Base-by-base conservation (phyloP, 2,888 invertebrate genomes). In the Pachycephus smyrnensis region DNA sequence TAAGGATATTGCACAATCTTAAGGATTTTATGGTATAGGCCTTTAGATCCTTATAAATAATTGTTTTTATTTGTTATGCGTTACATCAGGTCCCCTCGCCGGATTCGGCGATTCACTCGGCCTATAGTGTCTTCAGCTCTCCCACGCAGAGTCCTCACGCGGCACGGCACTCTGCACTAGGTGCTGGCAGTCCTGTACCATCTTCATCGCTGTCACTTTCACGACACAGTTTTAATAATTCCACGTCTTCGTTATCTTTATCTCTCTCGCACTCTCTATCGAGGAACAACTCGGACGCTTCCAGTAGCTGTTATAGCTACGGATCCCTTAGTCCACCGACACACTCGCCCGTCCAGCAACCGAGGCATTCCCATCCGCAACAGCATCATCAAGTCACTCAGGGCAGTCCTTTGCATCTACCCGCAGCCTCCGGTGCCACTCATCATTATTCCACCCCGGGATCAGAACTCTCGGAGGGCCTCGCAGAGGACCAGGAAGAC, bases 211-310 rank as follows among this genome's bases (percentile, higher is more conserved):
- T 90, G 15, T 91, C 91, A 15, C 83, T 91, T 9, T 91, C 91
- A 1, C 88, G 91, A 55, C 91, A 91, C 80, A 91, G 91, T 80
- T 91, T 91, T 85, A 91, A 91, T 84, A 91, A 91, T 81, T 91
- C 91, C 12, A 91, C 90, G 0, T 92, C 92, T 2, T 92, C 92
- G 12, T 88, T 93, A 80, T 92, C 92, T 31, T 88, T 92, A n/a
- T 92, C 92, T 1, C 94, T 96, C 86, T 97, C 97, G 76, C 97
- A 97, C 69, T 97, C 96, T 15, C 92, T 97, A 81, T 97, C 97
- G 77, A 94, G 97, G 80, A 97, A 97, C 92, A 97, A 97, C 92
- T 97, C 97, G 86, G 97, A 97, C 90, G 97, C 97, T 3, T 97
- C 97, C 80, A 97, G 97, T 86, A 97, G 97, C 84, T 97, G 97